Base-by-base conservation (phyloP, 2,113 vertebrate genomes). In the Dipodomys ordii region DNA sequence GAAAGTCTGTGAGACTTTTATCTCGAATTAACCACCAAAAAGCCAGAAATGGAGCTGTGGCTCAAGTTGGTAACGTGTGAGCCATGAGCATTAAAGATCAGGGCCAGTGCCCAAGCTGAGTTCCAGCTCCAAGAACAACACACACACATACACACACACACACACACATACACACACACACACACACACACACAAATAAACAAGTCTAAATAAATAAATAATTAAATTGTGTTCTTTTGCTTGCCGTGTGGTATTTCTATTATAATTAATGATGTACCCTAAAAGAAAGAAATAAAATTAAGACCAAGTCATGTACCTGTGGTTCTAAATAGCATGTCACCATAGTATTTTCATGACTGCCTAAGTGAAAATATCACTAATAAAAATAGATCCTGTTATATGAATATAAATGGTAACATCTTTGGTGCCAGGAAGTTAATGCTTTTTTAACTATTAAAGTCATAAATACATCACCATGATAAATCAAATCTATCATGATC, bases 271-370 rank as follows among this genome's bases (percentile, higher is more conserved):
- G 46, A 57, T 49, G 4, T 19, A 90, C 6, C 22, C 39, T 83
- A 90, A 94, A 87, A 6, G 22, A 88, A 67, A 57, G 79, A 87
- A 73, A 64, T 76, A 1, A 83, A 94, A 78, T 68, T 25, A 57
- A 88, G 57, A 23, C 12, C 62, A 69, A 65, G 12, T 84, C 71
- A 18, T 49, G 28, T 67, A 27, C 39, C 22, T 60, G 79, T 6
- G 72, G 10, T 67, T 83, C 44, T 83, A 76, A 89, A 68, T 28
- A 87, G 13, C 62, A 90, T 27, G 28, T n/a, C 49, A 69, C 82
- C 69, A 78, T 22, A 88, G 12, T 62, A 82, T 88, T 76, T 94
- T 83, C 20, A 77, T 28, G 18, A 28, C 60, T 12, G 20, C 15
- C 53, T 79, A 83, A 76, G 13, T 10, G 64, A 89, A 83, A 89